Evolutionary conservation across 1,140 invertebrate genomes (phyloP), one percentile per base, ranked within the genome.

Genomic region (Planococcus citri): DNA sequence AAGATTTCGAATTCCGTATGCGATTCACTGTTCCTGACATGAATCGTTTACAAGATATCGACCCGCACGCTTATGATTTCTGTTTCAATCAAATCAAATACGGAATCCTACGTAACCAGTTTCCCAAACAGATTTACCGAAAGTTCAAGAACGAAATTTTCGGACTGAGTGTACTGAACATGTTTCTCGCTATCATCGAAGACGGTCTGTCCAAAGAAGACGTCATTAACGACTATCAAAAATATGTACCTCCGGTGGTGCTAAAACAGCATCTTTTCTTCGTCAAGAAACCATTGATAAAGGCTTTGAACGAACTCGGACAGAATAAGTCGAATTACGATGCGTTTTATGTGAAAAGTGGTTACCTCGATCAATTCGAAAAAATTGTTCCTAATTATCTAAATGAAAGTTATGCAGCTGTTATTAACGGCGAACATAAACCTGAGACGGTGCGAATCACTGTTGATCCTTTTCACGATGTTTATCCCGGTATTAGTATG

Each of bases 151-250:
- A 84, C 64, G 86, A 91, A 79, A 79, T 91, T 0, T 79, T 92
- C 60, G 91, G 91, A 0, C 79, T 95, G 38, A 89, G 88, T 10
- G 90, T 92, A 38, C 84, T 87, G 70, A 90, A 94, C 77, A 94
- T 94, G 90, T 88, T 85, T 75, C 85, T 88, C 73, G 86, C 87
- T 14, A 88, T 89, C 78, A 75, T 88, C 20, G 90, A 92, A 76
- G 85, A 89, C 73, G 82, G 83, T 70, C 76, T 86, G 60, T 76
- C 82, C 17, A 77, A 80, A 22, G 85, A 87, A 73, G 80, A 82
- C 69, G 83, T 93, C 6, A 84, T 88, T 75, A 84, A 82, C 71
- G 85, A 90, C 71, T 92, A 90, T 71, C 89, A 88, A 76, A 87
- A 87, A 72, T 93, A 88, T 79, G 85, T 93, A 72, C 90, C 91